Conservation (phyloP, 1,140 invertebrate species). For the Drosophila parabipectinata region DNA sequence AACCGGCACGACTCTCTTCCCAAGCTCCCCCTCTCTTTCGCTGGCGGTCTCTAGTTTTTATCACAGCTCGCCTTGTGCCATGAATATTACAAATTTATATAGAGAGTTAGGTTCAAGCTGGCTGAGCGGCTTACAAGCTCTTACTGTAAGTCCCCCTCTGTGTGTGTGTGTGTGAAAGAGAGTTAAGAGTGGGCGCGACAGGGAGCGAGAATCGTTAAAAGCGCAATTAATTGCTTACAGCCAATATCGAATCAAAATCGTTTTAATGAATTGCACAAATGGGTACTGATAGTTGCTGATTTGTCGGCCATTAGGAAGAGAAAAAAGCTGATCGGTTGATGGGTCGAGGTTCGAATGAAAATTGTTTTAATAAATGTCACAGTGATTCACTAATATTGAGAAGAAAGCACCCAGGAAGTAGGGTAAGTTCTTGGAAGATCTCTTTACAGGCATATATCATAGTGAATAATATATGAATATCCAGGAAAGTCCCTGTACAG, state of each 20-base stretch:
- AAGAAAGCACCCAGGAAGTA: conserved; percentile 5
- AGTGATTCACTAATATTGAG: conserved; percentile 14
- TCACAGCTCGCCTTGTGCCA: conserved; percentile 31
- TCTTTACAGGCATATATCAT: background rate
- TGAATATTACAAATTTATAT: conserved; percentile 69
- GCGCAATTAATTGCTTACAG: conserved; percentile 71
- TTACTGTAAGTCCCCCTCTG: conserved; percentile 3
- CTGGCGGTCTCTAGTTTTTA: conserved; percentile 16
- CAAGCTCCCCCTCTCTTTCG: conserved; percentile 10
- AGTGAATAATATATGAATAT: background rate
- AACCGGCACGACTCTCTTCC: conserved; percentile 43
- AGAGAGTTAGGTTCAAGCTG: conserved; percentile 23
- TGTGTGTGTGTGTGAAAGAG: conserved; percentile 5
- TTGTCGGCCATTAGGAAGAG: conserved; percentile 33
- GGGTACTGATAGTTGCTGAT: conserved; percentile 62
- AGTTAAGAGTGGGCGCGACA: conserved; percentile 19
- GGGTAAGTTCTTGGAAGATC: conserved; percentile 24
- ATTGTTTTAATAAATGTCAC: conserved; percentile 22
- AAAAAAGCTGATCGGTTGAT: conserved; percentile 7
- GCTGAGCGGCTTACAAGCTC: conserved; percentile 20
- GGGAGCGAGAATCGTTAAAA: conserved; percentile 62
- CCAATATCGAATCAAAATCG: conserved; percentile 75
- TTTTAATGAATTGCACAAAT: conserved; percentile 82
- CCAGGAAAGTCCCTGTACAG: background rate
- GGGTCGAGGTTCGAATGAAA: conserved; percentile 13